Conservation (phyloP, 2,888 invertebrate genomes). For the Bombylius major region DNA sequence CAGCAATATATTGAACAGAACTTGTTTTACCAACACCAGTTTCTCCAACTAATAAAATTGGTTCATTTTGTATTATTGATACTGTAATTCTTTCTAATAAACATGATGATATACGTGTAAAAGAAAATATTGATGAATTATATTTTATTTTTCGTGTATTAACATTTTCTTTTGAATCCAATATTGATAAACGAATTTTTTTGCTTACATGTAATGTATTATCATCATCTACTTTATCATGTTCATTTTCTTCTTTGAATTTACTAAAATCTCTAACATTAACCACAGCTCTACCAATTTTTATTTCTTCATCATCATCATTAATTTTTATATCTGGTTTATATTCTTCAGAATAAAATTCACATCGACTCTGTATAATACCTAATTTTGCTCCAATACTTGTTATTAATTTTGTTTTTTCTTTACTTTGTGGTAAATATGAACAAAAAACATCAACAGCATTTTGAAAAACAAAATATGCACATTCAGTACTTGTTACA, state of each 20-base stretch:
- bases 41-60: constrained; percentile 91
- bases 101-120: constrained; percentile 67
- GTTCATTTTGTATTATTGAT: constrained; percentile 71
- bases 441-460: constrained; percentile 86
- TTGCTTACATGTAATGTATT: not conserved
- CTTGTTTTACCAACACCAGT: constrained; percentile 98
- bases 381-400: constrained; percentile 71
- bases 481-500: constrained; percentile 46
- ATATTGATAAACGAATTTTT: not conserved
- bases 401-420: constrained; percentile 54
- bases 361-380: constrained; percentile 67
- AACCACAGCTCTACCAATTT: constrained; percentile 57
- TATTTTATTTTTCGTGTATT: constrained; percentile 18
- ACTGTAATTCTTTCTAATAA: constrained; percentile 80
- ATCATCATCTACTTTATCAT: not conserved
- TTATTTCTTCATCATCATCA: constrained; percentile 39
- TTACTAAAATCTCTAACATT: not conserved
- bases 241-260: not conserved
- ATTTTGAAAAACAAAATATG: constrained; percentile 55
- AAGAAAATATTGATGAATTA: constrained; percentile 53
- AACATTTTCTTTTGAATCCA: not conserved
- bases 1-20: constrained; percentile 80
- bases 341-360: constrained; percentile 62
- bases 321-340: constrained; percentile 61
- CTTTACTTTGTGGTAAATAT: constrained; percentile 51